Evolutionary conservation across 1,140 invertebrate genomes (phyloP), one percentile per base, ranked within the genome.

Genomic region (Xylocopa sonorina): DNA sequence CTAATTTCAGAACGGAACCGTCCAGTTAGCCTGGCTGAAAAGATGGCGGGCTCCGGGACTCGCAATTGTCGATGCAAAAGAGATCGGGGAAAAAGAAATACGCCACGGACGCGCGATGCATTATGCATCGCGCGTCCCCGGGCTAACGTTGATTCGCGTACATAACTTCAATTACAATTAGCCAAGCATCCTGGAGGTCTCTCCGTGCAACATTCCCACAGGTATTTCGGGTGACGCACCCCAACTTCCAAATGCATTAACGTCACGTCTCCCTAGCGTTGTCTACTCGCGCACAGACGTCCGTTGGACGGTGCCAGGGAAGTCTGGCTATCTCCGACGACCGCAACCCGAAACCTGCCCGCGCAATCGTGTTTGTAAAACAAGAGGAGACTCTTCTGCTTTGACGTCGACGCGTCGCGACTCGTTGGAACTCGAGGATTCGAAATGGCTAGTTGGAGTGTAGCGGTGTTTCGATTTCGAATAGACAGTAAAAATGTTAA

Each of bases 81-180:
- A 55, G 73, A 76, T 57, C 51, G 50, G 27, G 38, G 38, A 41
- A 21, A 57, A 77, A 48, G 55, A 71, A 71, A 50, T 51, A 78
- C 27, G 43, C 43, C 18, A 68, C 21, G 24, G 34, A 71, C 67
- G 55, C 21, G 21, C 18, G 32, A 78, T 78, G 75, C 67, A 78
- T 78, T 41, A 78, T 78, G 53, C 75, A 78, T 29, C 55, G 32
- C 7, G 46, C 3, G 53, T 71, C 18, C 21, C 24, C 24, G 43
- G 34, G 34, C 75, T 71, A 71, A 71, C 75, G 75, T 78, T 16
- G 75, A 78, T 78, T 78, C 75, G 66, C 75, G 67, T 60, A 58
- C 73, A 76, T 78, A 78, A 78, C 66, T 78, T 71, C 66, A 71
- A 78, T 71, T 58, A 60, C 75, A 78, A 78, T 78, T 78, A 78